Evolutionary conservation across 2,797 vertebrate species (phyloP).

Genomic region (Mus minutoides): DNA sequence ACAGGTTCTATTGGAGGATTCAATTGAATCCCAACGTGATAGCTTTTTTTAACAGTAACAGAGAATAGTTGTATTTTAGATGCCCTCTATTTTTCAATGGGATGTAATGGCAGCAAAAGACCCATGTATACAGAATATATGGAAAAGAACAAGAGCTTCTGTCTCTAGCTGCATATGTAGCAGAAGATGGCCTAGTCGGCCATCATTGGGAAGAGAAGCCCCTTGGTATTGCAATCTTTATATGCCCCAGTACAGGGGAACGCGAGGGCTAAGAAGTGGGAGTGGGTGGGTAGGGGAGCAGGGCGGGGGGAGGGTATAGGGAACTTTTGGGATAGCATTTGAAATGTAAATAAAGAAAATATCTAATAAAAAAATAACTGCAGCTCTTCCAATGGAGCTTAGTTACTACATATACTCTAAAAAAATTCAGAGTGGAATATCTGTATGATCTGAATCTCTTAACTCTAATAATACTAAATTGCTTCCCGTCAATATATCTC

Average conservation of each 20-base stretch:
- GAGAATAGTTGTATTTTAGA: constrained; percentile 28
- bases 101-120: neutral
- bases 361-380: constrained; percentile 32
- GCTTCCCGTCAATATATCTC: neutral
- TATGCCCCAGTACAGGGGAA: too few relatives aligned
- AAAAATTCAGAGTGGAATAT: neutral
- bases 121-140: constrained; percentile 23
- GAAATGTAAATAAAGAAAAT: too few relatives aligned
- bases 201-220: too few relatives aligned
- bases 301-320: too few relatives aligned
- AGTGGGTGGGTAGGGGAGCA: too few relatives aligned
- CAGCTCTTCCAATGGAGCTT: neutral
- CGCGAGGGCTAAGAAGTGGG: too few relatives aligned
- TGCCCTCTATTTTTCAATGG: neutral
- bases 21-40: neutral
- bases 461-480: neutral
- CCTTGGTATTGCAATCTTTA: too few relatives aligned
- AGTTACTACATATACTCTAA: constrained; percentile 6
- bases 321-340: too few relatives aligned
- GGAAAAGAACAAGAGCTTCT: too few relatives aligned
- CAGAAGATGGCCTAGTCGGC: too few relatives aligned
- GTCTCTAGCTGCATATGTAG: too few relatives aligned
- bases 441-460: neutral
- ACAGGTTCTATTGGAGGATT: constrained; percentile 39
- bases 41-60: constrained; percentile 38